Conservation (phyloP, 1,140 invertebrate genomes). For the Sinonovacula constricta region DNA sequence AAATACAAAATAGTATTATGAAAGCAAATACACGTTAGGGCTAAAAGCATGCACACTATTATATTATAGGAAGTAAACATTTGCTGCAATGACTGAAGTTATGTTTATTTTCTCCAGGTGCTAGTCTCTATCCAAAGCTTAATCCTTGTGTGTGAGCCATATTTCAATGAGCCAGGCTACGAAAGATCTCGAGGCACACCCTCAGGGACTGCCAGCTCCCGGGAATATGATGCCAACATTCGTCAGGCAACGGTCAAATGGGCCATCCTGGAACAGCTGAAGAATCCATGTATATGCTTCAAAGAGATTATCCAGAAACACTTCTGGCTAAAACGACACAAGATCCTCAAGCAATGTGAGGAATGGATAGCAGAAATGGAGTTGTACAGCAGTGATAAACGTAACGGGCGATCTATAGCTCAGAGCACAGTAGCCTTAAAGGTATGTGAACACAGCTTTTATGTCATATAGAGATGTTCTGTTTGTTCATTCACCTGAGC, state of each 20-base stretch:
- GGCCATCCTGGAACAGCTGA: conserved; percentile 96
- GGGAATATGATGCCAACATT: conserved; percentile 97
- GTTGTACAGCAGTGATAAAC: conserved; percentile 85
- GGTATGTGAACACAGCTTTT: conserved; percentile 81
- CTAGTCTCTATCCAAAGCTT: conserved; percentile 97
- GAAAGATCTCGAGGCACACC: conserved; percentile 94
- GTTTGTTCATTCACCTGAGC: too few species aligned
- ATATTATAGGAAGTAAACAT: too few species aligned
- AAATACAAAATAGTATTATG: too few species aligned
- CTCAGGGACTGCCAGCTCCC: conserved; percentile 88
- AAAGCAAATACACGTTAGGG: too few species aligned
- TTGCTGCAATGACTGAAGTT: too few species aligned
- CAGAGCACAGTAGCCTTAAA: conserved; percentile 87
- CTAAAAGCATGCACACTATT: too few species aligned
- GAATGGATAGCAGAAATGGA: conserved; percentile 94
- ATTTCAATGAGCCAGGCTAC: conserved; percentile 99
- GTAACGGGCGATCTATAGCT: conserved; percentile 85
- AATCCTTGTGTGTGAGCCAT: conserved; percentile 96
- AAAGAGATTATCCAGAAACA: conserved; percentile 96
- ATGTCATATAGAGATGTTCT: too few species aligned
- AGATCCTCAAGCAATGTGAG: conserved; percentile 93
- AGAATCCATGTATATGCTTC: conserved; percentile 95
- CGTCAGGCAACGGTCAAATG: conserved; percentile 96
- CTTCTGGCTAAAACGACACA: conserved; percentile 96
- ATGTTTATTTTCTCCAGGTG: conserved; percentile 82